A percentile compares a stretch with the other conserved stretches of the same genome.
phyloP scores from a whole-genome alignment of 2,113 vertebrate genomes.

The Paraplagusia blochii region DNA sequence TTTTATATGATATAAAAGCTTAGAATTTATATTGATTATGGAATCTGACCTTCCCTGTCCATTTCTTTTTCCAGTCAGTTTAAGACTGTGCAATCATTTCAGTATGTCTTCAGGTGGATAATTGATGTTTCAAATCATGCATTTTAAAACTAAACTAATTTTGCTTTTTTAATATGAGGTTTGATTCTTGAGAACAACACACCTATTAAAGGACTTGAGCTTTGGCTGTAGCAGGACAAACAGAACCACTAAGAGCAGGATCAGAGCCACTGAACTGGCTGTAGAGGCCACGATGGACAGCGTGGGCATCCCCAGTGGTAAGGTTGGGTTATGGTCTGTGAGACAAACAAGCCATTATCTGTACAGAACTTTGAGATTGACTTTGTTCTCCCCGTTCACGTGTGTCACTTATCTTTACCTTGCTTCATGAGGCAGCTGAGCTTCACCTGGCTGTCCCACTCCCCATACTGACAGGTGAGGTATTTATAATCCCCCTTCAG shows the following conservation, averaged over 20 bases:
- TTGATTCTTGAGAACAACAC: slow-evolving; percentile 36
- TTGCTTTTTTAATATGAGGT: neutral
- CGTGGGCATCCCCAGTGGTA: slow-evolving; percentile 86
- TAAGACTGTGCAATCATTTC: no score
- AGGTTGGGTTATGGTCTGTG: slow-evolving; percentile 79
- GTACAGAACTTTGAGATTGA: neutral
- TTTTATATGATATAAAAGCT: no score
- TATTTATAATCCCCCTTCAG: slow-evolving; percentile 97
- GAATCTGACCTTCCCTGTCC: no score
- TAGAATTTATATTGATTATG: no score
- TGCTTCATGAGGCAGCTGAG: slow-evolving; percentile 90
- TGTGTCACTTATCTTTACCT: slow-evolving; percentile 68
- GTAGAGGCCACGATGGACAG: slow-evolving; percentile 95
- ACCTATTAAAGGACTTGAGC: slow-evolving; percentile 96
- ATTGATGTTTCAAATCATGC: no score
- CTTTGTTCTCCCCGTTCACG: neutral
- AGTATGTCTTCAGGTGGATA: no score
- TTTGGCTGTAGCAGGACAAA: slow-evolving; percentile 96
- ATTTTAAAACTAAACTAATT: no score
- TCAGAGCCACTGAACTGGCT: slow-evolving; percentile 90
- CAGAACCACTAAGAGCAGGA: slow-evolving; percentile 93
- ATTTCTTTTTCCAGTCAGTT: no score
- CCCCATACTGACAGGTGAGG: slow-evolving; percentile 91
- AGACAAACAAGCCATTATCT: neutral
- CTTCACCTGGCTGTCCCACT: slow-evolving; percentile 92